phyloP scores from a whole-genome alignment of 2,797 vertebrate species.

The Phylloscopus collybita region DNA sequence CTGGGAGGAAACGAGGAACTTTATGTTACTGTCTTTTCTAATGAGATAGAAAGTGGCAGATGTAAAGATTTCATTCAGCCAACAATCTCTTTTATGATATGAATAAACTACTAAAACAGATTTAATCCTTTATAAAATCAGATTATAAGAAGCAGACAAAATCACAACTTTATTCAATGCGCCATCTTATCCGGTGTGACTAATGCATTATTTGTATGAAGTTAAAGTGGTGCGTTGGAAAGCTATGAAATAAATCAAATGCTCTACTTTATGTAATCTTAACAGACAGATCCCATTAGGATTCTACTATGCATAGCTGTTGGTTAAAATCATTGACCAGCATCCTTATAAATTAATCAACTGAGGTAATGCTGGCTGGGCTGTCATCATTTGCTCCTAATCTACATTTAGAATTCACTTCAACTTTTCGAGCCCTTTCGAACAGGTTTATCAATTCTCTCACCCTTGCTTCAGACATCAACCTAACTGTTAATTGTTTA shows the following conservation, averaged over 20 bases:
- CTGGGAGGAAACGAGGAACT: conserved; percentile 42
- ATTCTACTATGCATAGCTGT: conserved; percentile 74
- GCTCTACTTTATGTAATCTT: conserved; percentile 77
- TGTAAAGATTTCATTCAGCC: conserved; percentile 67
- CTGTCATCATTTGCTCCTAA: conserved; percentile 76
- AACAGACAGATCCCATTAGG: conserved; percentile 81
- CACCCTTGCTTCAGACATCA: conserved; percentile 41
- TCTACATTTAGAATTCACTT: conserved; percentile 77
- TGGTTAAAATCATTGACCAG: conserved; percentile 83
- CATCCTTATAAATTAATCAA: conserved; percentile 81
- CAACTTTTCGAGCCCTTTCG: conserved; percentile 69
- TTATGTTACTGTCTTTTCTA: conserved; percentile 59
- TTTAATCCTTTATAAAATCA: conserved; percentile 78
- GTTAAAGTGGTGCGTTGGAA: conserved; percentile 77
- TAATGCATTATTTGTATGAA: conserved; percentile 82
- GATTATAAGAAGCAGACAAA: conserved; percentile 77
- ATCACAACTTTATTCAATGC: conserved; percentile 78
- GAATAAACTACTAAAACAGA: conserved; percentile 72
- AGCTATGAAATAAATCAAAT: conserved; percentile 82
- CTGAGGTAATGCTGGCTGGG: conserved; percentile 72
- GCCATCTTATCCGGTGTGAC: conserved; percentile 79
- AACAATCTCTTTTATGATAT: conserved; percentile 69
- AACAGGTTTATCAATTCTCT: conserved; percentile 72
- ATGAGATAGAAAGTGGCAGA: conserved; percentile 66
- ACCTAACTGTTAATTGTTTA: conserved; percentile 47